These are phyloP conservation scores for Gonocerus acuteangulatus DNA, from an alignment of 2,888 invertebrate species.

Conservation along the genomic window DNA sequence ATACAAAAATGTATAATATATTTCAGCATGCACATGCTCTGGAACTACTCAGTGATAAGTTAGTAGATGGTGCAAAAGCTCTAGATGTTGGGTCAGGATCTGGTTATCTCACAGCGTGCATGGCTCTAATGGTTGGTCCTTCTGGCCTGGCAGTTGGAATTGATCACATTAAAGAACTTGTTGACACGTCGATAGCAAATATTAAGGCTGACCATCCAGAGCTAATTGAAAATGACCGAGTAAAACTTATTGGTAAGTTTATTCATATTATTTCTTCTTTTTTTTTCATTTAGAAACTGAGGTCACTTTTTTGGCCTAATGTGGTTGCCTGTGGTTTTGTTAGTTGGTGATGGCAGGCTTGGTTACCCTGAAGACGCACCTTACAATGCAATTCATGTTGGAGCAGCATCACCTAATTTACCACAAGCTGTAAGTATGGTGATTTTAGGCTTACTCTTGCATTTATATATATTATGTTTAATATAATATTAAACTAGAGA, in stretches of 20 bases:
- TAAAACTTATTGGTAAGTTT: constrained; percentile 61
- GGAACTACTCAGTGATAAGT: constrained; percentile 70
- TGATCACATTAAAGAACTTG: constrained; percentile 81
- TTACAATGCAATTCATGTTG: constrained; percentile 89
- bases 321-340: constrained; percentile 32
- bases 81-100: constrained; percentile 91
- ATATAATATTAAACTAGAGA: no score
- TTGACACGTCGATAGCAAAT: constrained; percentile 66
- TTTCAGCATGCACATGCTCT: constrained; percentile 82
- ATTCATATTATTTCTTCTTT: neutral
- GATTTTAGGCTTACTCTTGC: neutral
- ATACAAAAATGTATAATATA: no score
- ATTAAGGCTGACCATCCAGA: constrained; percentile 64
- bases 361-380: constrained; percentile 70
- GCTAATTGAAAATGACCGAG: constrained; percentile 57
- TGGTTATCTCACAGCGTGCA: constrained; percentile 86
- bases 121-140: constrained; percentile 74
- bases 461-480: no score
- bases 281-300: neutral
- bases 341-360: constrained; percentile 81
- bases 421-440: constrained; percentile 58
- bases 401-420: constrained; percentile 73
- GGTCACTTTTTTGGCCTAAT: no score
- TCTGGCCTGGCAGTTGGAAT: constrained; percentile 69
- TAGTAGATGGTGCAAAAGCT: constrained; percentile 67